phyloP scores from a whole-genome alignment of 2,797 vertebrate species.

The Luscinia luscinia region DNA sequence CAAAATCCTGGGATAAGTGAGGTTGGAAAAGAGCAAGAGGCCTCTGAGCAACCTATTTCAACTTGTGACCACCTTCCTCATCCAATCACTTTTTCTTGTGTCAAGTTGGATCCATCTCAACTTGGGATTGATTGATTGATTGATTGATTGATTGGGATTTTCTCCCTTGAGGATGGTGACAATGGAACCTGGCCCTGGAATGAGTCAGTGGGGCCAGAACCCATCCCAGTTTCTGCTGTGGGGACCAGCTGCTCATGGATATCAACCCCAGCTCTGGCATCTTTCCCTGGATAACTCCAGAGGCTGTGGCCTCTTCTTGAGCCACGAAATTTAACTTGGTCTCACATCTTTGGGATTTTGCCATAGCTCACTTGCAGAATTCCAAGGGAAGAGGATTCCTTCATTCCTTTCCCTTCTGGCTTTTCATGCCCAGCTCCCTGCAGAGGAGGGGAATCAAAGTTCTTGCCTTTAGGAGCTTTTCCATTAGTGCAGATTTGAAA shows the following conservation, averaged over 20 bases:
- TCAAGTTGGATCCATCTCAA: background rate
- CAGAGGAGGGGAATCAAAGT: background rate
- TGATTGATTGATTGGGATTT: background rate
- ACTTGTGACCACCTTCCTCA: rapidly evolving
- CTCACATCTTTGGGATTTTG: background rate
- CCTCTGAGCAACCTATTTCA: background rate
- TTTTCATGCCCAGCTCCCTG: background rate
- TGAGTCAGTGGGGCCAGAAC: background rate
- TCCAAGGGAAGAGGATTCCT: background rate
- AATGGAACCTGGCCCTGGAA: rapidly evolving
- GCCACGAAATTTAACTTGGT: background rate
- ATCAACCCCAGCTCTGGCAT: background rate
- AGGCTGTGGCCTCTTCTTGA: background rate
- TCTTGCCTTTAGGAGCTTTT: background rate
- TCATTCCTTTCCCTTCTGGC: background rate
- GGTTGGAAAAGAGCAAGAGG: background rate
- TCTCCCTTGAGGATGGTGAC: background rate
- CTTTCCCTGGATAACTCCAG: background rate
- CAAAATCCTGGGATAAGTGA: background rate
- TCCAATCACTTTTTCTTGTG: background rate
- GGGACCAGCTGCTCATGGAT: background rate
- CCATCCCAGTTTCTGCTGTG: background rate
- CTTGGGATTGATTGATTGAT: too few species aligned
- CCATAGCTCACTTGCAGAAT: background rate
- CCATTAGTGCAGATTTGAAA: background rate